Percentiles rank a stretch among this genome's conserved stretches.
These are phyloP conservation scores for Mormyrops boulengeri DNA, from an alignment of 2,797 vertebrate genomes.

Conservation along the genomic window DNA sequence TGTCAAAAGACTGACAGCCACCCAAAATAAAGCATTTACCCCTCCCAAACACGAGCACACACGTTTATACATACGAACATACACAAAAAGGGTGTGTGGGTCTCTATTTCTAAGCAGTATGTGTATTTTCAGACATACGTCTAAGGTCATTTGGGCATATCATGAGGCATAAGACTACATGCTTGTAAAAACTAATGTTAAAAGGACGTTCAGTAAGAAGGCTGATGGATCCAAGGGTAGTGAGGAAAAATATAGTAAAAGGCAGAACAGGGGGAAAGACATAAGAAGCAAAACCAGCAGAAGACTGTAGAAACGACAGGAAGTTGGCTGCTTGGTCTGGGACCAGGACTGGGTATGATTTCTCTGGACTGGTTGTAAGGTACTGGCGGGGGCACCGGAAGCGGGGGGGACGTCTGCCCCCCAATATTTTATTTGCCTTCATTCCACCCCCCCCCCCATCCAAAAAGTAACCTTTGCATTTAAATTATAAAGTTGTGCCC, in stretches of 20 bases:
- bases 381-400: background rate
- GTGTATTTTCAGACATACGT: background rate
- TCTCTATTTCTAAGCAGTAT: background rate
- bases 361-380: background rate
- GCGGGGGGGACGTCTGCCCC: background rate
- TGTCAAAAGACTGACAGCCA: background rate
- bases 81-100: background rate
- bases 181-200: background rate
- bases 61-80: background rate
- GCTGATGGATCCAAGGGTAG: background rate
- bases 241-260: background rate
- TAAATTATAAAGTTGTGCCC: background rate
- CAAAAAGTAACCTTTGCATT: background rate
- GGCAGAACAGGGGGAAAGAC: background rate
- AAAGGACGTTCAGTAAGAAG: background rate
- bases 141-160: background rate
- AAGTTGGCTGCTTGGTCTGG: background rate
- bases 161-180: background rate
- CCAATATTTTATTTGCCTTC: background rate
- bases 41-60: background rate
- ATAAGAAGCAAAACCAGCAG: background rate
- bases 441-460: background rate
- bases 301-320: background rate
- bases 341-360: background rate
- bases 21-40: background rate